phyloP scores from a whole-genome alignment of 2,797 vertebrate genomes.

The Bradypus variegatus region DNA sequence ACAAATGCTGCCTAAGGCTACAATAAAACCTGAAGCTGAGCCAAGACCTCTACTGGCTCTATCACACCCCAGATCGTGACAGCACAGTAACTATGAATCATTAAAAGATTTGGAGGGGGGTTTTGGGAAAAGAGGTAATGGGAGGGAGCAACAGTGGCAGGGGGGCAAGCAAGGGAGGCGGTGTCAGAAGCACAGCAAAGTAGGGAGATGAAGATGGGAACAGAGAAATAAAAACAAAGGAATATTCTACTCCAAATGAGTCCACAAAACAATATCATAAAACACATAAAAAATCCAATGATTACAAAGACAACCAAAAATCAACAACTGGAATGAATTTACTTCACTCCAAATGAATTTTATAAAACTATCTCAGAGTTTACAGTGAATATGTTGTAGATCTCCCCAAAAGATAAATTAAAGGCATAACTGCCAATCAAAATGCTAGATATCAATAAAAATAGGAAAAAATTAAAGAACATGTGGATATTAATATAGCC shows the following conservation, averaged over 20 bases:
- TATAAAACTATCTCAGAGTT: neutral
- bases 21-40: neutral
- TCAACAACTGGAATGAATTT: neutral
- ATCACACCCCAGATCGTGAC: neutral
- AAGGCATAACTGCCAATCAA: neutral
- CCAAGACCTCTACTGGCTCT: neutral
- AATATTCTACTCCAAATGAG: neutral
- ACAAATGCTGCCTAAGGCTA: neutral
- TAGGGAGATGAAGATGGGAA: neutral
- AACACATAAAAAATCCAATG: neutral
- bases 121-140: too few relatives aligned
- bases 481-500: neutral
- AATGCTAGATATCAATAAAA: neutral
- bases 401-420: neutral
- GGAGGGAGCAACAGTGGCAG: too few relatives aligned
- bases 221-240: neutral
- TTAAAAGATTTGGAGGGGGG: neutral
- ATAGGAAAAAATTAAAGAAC: neutral
- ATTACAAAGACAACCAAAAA: neutral
- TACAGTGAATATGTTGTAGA: neutral
- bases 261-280: neutral
- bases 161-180: neutral
- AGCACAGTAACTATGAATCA: neutral
- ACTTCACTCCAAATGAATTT: neutral
- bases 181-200: neutral